Evolutionary conservation across 1,140 invertebrate species (phyloP).

Genomic region (Idris sp.): DNA sequence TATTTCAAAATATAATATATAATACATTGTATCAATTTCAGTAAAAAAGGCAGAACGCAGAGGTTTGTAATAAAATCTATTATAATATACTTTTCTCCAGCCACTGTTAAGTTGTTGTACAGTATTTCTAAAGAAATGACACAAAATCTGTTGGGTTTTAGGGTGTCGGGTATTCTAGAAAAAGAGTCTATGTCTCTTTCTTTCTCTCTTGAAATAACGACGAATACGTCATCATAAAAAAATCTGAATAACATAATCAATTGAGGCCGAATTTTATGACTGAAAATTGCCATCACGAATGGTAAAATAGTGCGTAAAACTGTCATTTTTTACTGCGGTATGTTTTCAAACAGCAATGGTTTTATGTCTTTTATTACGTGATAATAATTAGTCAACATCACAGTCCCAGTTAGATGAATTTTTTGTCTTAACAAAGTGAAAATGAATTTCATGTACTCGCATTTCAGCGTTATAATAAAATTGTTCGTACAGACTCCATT

Average conservation of each 20-base stretch:
- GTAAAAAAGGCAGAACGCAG: constrained; percentile 1
- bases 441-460: neutral
- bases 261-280: constrained; percentile 27
- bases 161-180: constrained; percentile 10
- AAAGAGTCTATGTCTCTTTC: constrained; percentile 10
- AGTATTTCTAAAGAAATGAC: constrained; percentile 22
- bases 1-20: constrained; percentile 25
- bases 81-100: constrained; percentile 22
- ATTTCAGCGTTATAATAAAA: constrained; percentile 1
- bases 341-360: constrained; percentile 2
- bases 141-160: constrained; percentile 2
- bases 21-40: constrained; percentile 17
- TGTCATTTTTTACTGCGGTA: constrained; percentile 26
- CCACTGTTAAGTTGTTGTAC: too few relatives aligned
- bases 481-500: neutral
- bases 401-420: neutral
- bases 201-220: neutral
- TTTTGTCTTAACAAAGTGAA: neutral
- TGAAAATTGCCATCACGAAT: constrained; percentile 10
- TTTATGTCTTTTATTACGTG: constrained; percentile 13
- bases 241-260: constrained; percentile 5
- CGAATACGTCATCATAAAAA: constrained; percentile 1
- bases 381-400: constrained; percentile 16
- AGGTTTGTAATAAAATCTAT: constrained; percentile 29
- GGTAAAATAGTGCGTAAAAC: constrained; percentile 25